Conservation (phyloP, 2,888 invertebrate genomes). For the Eupithecia centaureata region DNA sequence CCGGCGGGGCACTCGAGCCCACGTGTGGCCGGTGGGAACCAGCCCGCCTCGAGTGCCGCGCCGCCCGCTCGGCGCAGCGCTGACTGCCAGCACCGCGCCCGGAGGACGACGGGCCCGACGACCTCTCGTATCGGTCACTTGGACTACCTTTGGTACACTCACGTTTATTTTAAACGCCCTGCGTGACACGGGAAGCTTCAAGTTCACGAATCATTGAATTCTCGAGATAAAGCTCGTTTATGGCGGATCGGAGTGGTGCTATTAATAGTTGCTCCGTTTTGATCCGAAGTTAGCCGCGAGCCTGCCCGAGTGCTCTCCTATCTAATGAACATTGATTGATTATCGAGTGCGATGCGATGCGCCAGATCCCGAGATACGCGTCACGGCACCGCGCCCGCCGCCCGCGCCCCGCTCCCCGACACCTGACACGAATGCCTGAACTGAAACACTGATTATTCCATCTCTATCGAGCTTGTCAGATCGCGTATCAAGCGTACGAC, state of each 20-base stretch:
- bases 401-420: neutral
- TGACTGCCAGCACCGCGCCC: no score
- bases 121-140: neutral
- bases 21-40: constrained; percentile 47
- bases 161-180: neutral
- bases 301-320: constrained; percentile 39
- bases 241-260: constrained; percentile 39
- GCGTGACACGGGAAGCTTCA: constrained; percentile 2
- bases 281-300: constrained; percentile 40
- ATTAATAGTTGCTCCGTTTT: constrained; percentile 39
- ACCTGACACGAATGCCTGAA: constrained; percentile 25
- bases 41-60: neutral
- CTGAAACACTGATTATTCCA: constrained; percentile 23
- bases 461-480: constrained; percentile 8
- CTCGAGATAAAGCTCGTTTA: constrained; percentile 15
- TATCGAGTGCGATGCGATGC: constrained; percentile 65
- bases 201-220: constrained; percentile 19
- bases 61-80: no score
- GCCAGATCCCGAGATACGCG: constrained; percentile 42
- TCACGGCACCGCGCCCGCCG: constrained; percentile 3
- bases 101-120: neutral
- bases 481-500: neutral
- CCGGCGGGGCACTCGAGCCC: constrained; percentile 59
- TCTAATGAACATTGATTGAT: constrained; percentile 67
- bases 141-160: neutral